A percentile compares a stretch with the other conserved stretches of the same genome.
Evolutionary conservation across 2,888 invertebrate species (phyloP).

Genomic region (Herminia tarsipennalis): DNA sequence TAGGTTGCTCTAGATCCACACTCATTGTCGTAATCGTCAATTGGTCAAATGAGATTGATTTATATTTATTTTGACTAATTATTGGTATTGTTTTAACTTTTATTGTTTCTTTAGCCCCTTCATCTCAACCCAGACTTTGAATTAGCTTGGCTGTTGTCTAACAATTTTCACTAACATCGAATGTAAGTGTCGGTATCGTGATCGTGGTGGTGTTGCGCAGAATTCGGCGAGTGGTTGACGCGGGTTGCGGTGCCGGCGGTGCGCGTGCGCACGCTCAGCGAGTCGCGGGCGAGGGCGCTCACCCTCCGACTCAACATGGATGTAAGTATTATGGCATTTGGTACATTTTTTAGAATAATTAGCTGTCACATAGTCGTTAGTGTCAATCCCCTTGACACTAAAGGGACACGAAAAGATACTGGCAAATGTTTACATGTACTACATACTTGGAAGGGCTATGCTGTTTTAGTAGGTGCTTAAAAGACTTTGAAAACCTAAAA

Average conservation of each 20-base stretch:
- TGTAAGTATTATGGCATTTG: conserved; percentile 58
- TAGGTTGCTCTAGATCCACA: too few species aligned
- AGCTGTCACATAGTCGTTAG: background rate
- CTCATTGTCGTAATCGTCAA: too few species aligned
- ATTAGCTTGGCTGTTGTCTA: background rate
- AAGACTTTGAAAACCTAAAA: too few species aligned
- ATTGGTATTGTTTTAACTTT: too few species aligned
- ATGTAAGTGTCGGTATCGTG: conserved; percentile 38
- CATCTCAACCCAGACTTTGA: background rate
- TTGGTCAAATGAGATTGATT: too few species aligned
- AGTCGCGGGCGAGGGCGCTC: conserved; percentile 64
- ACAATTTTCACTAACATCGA: conserved; percentile 14
- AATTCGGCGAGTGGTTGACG: conserved; percentile 82
- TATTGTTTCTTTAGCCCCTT: too few species aligned
- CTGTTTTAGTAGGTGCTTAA: too few species aligned
- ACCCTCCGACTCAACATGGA: conserved; percentile 71
- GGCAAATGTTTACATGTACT: too few species aligned
- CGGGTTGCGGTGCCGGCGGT: conserved; percentile 72
- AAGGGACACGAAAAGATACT: too few species aligned
- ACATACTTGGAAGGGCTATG: too few species aligned
- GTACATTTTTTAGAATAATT: background rate
- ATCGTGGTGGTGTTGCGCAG: conserved; percentile 58
- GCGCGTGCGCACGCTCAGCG: conserved; percentile 64
- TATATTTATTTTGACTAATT: too few species aligned
- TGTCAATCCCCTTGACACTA: too few species aligned